Evolutionary conservation across 2,797 vertebrate genomes (phyloP).

Genomic region (Squalus acanthias): DNA sequence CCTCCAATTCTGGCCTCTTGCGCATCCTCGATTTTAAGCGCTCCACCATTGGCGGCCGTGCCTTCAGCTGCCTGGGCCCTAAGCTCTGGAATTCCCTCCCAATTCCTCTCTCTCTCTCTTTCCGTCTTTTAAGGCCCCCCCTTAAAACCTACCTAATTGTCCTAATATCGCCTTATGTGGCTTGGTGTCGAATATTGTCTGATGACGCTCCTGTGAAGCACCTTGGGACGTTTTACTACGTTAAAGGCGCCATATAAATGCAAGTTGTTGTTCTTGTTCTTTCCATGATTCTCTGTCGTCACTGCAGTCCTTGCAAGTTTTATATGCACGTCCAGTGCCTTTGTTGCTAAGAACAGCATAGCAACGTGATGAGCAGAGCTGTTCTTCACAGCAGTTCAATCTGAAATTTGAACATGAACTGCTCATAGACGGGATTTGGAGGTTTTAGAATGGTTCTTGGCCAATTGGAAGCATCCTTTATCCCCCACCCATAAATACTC

Average conservation of each 20-base stretch:
- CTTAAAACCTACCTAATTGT: neutral
- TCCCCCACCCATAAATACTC: neutral
- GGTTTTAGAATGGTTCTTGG: neutral
- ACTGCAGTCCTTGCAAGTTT: neutral
- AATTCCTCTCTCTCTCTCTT: neutral
- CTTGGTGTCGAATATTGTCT: neutral
- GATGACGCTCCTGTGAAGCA: neutral
- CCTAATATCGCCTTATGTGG: neutral
- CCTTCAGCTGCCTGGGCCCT: neutral
- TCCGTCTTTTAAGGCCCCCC: no score
- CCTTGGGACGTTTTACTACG: neutral
- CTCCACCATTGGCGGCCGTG: neutral
- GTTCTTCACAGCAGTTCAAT: neutral
- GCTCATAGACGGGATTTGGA: neutral
- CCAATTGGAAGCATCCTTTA: neutral
- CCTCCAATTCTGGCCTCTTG: neutral
- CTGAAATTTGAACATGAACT: neutral
- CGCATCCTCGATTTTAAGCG: neutral
- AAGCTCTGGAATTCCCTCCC: neutral
- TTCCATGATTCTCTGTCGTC: neutral
- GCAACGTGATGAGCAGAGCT: neutral
- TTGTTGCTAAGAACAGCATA: constrained; percentile 10
- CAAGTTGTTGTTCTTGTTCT: neutral
- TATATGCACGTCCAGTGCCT: neutral
- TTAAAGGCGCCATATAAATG: neutral